Conservation (phyloP, 64 coral and sea anemone species). For the Stichodactyla mertensii region DNA sequence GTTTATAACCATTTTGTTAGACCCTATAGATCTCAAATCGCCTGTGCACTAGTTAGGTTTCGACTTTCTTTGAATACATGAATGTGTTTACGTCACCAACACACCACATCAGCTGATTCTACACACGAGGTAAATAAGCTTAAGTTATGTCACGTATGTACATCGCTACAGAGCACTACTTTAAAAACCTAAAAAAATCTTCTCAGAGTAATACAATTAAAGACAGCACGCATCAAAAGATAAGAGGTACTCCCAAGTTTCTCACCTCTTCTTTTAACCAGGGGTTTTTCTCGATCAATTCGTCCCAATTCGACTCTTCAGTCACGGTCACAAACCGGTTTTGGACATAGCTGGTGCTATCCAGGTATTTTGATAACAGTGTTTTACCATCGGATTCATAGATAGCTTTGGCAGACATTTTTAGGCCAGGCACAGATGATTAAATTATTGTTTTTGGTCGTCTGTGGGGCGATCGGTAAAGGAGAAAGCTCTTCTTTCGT, state of each 20-base stretch:
- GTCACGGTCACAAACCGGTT: slow-evolving; percentile 61
- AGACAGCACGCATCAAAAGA: background rate
- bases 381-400: slow-evolving; percentile 81
- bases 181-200: background rate
- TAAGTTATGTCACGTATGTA: background rate
- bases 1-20: background rate
- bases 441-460: background rate
- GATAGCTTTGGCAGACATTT: slow-evolving; percentile 85
- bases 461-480: background rate
- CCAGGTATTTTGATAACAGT: slow-evolving; percentile 48
- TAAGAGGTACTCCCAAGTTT: background rate
- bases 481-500: background rate
- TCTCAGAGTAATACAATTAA: background rate
- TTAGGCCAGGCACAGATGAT: background rate
- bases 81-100: background rate
- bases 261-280: slow-evolving; percentile 70
- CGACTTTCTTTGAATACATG: background rate
- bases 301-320: slow-evolving; percentile 68
- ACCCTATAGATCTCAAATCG: background rate
- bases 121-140: background rate
- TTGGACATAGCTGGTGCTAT: slow-evolving; percentile 43
- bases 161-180: background rate
- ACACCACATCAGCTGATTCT: background rate
- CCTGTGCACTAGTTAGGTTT: background rate
- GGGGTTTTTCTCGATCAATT: slow-evolving; percentile 53